Conservation (phyloP, 2,888 invertebrate species). For the Hedychridium roseum region DNA sequence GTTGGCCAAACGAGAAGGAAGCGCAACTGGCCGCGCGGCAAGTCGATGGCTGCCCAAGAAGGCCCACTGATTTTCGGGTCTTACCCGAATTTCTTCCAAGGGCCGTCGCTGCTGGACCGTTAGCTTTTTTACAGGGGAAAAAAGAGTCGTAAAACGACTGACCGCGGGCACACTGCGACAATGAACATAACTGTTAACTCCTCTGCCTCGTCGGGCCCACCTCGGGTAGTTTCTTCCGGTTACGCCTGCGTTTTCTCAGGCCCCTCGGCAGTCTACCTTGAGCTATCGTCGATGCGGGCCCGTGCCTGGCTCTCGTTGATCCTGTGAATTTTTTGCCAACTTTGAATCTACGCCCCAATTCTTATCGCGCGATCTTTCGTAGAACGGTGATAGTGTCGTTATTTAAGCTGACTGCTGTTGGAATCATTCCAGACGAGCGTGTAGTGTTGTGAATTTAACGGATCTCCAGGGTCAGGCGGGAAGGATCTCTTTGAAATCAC, state of each 20-base stretch:
- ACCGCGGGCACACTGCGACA: slow-evolving; percentile 41
- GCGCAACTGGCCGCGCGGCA: slow-evolving; percentile 1
- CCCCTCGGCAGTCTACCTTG: slow-evolving; percentile 28
- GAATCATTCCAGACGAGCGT: no score
- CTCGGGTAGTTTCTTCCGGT: slow-evolving; percentile 15
- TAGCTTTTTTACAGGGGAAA: slow-evolving; percentile 43
- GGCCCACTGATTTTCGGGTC: slow-evolving; percentile 2
- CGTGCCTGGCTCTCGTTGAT: no score
- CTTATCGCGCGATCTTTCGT: no score
- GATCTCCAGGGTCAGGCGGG: no score
- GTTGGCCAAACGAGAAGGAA: slow-evolving; percentile 1
- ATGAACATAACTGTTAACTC: slow-evolving; percentile 53
- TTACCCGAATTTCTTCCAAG: no score
- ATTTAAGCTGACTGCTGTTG: no score
- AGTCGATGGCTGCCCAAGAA: slow-evolving; percentile 10
- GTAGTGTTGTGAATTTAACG: no score
- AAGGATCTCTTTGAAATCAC: no score
- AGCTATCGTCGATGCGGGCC: slow-evolving; percentile 36
- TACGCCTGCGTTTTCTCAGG: slow-evolving; percentile 22
- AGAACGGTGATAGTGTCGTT: no score
- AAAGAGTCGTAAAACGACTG: slow-evolving; percentile 52
- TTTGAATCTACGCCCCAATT: no score
- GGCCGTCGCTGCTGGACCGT: slow-evolving; percentile 44
- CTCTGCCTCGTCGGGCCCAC: slow-evolving; percentile 28
- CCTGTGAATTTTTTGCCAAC: no score